A percentile compares a stretch with the other conserved stretches of the same genome.
Conservation (phyloP, 1,140 invertebrate genomes). For the Apis cerana region DNA sequence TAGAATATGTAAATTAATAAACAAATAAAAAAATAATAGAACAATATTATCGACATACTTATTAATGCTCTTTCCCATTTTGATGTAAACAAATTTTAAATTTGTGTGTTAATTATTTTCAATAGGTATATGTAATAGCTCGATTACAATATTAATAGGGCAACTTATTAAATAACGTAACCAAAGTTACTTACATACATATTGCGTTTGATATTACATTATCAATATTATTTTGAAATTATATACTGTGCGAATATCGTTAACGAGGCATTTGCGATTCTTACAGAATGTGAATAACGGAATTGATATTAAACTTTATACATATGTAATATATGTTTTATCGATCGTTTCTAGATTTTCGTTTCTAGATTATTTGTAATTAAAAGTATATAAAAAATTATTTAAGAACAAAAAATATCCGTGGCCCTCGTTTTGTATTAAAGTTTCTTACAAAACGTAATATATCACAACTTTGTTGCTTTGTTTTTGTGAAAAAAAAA, state of each 20-base stretch:
- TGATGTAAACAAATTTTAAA: not conserved
- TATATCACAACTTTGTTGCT: constrained; percentile 27
- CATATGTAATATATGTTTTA: too few species aligned
- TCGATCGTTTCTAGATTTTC: not conserved
- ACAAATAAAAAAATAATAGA: not conserved
- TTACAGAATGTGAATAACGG: not conserved
- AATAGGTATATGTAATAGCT: not conserved
- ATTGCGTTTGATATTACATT: not conserved
- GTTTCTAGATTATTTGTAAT: not conserved
- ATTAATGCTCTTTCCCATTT: not conserved
- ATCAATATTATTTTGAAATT: not conserved
- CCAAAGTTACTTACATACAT: not conserved
- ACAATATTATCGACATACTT: not conserved
- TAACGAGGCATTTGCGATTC: not conserved
- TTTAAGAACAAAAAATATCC: constrained; percentile 5
- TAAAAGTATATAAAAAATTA: not conserved
- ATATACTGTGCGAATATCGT: not conserved
- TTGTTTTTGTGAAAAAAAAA: constrained; percentile 16
- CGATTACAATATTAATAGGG: not conserved
- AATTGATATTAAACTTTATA: not conserved
- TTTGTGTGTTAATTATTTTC: constrained; percentile 1
- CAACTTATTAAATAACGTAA: not conserved
- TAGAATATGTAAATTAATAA: not conserved
- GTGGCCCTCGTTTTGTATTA: not conserved
- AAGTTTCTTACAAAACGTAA: constrained; percentile 8